Evolutionary conservation across 1,140 invertebrate genomes (phyloP).

Genomic region (Atta texana): DNA sequence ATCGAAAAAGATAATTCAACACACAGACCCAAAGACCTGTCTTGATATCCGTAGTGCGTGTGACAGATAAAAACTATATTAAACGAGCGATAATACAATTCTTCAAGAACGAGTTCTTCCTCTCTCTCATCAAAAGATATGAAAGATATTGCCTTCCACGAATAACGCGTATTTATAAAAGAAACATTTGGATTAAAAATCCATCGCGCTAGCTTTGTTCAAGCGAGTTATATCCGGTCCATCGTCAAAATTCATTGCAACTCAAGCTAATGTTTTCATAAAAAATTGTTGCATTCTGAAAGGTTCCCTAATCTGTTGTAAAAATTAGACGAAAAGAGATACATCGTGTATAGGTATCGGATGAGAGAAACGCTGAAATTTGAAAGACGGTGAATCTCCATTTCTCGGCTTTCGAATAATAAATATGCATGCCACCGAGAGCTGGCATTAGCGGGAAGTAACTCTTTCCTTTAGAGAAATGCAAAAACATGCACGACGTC

Average conservation of each 20-base stretch:
- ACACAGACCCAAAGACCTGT: background rate
- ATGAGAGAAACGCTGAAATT: slow-evolving; percentile 34
- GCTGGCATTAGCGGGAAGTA: slow-evolving; percentile 60
- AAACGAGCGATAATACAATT: slow-evolving; percentile 35
- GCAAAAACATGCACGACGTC: slow-evolving; percentile 47
- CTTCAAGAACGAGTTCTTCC: background rate
- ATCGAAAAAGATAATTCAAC: slow-evolving; percentile 51
- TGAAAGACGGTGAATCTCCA: slow-evolving; percentile 52
- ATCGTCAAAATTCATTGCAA: background rate
- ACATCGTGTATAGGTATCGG: background rate
- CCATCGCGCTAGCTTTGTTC: background rate
- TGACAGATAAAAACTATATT: slow-evolving; percentile 57
- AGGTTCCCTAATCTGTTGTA: slow-evolving; percentile 16
- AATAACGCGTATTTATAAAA: slow-evolving; percentile 13
- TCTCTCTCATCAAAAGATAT: background rate
- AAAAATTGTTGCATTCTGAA: background rate
- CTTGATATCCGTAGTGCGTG: slow-evolving; percentile 14
- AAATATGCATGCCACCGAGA: slow-evolving; percentile 65
- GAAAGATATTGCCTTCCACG: slow-evolving; percentile 22
- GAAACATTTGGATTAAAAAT: slow-evolving; percentile 21
- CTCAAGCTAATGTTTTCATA: background rate
- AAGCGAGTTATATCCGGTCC: background rate
- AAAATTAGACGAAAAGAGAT: background rate
- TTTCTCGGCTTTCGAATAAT: slow-evolving; percentile 62
- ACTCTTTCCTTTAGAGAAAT: slow-evolving; percentile 59